Base-by-base conservation (phyloP, 2,113 vertebrate genomes). In the Oenanthe melanoleuca region DNA sequence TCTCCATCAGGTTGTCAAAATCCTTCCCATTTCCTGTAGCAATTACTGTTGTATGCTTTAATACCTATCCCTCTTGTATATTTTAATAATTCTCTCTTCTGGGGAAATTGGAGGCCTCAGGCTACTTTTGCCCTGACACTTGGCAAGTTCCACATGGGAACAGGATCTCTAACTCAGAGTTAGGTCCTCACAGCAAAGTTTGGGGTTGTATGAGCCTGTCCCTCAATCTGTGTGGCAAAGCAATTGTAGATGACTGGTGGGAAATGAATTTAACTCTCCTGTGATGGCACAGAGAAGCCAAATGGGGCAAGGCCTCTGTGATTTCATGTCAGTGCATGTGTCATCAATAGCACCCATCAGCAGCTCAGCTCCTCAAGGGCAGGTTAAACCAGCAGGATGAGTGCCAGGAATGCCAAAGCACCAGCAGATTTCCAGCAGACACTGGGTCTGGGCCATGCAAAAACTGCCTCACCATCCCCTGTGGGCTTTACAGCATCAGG, bases 251-350 rank as follows among this genome's bases (percentile, higher is more conserved):
- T 8, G 10, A 8, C 34, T 33, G 12, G 5, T 28, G 63, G 53
- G 11, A 74, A 81, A 72, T 21, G 5, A 24, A 47, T 83, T 88
- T n/a, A 47, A 42, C 12, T 59, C 56, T 26, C 55, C 31, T 56
- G 45, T 61, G 40, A 73, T 0, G 1, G 74, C n/a, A 81, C 40
- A 55, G 29, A 47, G 73, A 57, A 86, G 26, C 57, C 15, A 33
- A 8, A 14, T 10, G 15, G 14, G 33, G 15, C 29, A 45, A 6
- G 25, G 24, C 55, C 40, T n/a, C 14, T 0, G 0, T 0, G 0
- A 19, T 28, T 42, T 67, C 55, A 11, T 2, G 8, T 40, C 18
- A 8, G 15, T 38, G 5, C 31, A 12, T 2, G 6, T 23, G 38
- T 37, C 20, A 3, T 13, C 38, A 65, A 40, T 37, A 79, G 16